Evolutionary conservation across 2,888 invertebrate genomes (phyloP), one percentile per base, ranked within the genome.

Genomic region (Entomobrya proxima): DNA sequence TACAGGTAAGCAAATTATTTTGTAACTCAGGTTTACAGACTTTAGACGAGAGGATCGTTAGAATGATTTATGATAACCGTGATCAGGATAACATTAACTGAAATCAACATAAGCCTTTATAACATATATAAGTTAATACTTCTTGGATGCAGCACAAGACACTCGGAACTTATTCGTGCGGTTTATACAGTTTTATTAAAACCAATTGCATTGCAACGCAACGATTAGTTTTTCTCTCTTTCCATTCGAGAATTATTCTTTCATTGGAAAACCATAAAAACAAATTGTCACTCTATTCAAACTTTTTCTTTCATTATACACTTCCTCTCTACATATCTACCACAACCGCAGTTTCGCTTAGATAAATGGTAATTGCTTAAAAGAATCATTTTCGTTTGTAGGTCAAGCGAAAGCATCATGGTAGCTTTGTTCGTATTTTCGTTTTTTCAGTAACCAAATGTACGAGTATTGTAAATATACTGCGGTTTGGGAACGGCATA

Each of bases 1-100:
- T 95, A 91, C 96, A 95, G 93, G 89, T 90, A 72, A 85, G 88
- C 84, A 15, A 35, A 24, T 52, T 75, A 27, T 9, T 47, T 47
- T 47, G 47, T 47, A 15, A n/a, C 47, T 15, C 13, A 47, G 47
- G 2, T 5, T 47, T 47, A 9, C 18, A 5, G n/a, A 18, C 18
- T 50, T 50, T 18, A n/a, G n/a, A n/a, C n/a, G n/a, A n/a, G n/a
- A n/a, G n/a, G n/a, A n/a, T n/a, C n/a, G n/a, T n/a, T n/a, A n/a
- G n/a, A n/a, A n/a, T n/a, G n/a, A n/a, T n/a, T n/a, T n/a, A n/a
- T n/a, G n/a, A n/a, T n/a, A n/a, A n/a, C n/a, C n/a, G n/a, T n/a
- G n/a, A n/a, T n/a, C n/a, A n/a, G n/a, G n/a, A n/a, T n/a, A n/a
- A n/a, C n/a, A n/a, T n/a, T n/a, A n/a, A n/a, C n/a, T n/a, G n/a